A percentile compares a stretch with the other conserved stretches of the same genome.
These are phyloP conservation scores for Girardia tigrina DNA, from an alignment of 2,888 invertebrate species.

Conservation along the genomic window DNA sequence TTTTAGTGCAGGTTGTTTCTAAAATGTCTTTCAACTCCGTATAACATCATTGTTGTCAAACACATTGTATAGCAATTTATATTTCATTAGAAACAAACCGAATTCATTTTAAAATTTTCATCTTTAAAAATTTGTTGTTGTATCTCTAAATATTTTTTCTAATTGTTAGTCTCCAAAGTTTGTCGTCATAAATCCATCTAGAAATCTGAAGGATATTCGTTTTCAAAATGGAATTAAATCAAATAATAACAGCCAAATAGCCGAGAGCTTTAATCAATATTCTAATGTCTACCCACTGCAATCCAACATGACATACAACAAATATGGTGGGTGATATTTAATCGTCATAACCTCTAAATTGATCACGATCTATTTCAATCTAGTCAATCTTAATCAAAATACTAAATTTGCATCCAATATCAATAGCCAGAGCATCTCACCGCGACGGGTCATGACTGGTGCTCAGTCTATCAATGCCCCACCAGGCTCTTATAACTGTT, in stretches of 20 bases:
- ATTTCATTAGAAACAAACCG: not conserved
- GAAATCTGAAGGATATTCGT: not conserved
- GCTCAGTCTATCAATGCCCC: not conserved
- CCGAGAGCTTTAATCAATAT: not conserved
- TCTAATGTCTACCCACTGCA: not conserved
- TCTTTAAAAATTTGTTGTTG: too few species aligned
- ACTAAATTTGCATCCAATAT: not conserved
- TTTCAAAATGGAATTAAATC: not conserved
- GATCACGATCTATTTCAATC: not conserved
- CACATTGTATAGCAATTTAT: too few species aligned
- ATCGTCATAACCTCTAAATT: not conserved
- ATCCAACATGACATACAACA: not conserved
- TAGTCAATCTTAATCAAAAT: not conserved
- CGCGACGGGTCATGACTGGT: not conserved
- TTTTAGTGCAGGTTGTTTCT: too few species aligned
- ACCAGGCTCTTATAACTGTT: not conserved
- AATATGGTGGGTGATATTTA: not conserved
- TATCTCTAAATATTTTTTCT: not conserved
- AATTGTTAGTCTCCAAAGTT: not conserved
- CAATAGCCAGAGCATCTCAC: not conserved
- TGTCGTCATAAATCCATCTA: not conserved
- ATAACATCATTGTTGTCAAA: too few species aligned
- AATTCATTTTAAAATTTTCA: not conserved
- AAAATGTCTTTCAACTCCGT: too few species aligned
- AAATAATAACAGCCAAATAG: not conserved